A percentile compares a stretch with the other conserved stretches of the same genome.
phyloP scores from a whole-genome alignment of 2,113 vertebrate species.

The Scortum barcoo region DNA sequence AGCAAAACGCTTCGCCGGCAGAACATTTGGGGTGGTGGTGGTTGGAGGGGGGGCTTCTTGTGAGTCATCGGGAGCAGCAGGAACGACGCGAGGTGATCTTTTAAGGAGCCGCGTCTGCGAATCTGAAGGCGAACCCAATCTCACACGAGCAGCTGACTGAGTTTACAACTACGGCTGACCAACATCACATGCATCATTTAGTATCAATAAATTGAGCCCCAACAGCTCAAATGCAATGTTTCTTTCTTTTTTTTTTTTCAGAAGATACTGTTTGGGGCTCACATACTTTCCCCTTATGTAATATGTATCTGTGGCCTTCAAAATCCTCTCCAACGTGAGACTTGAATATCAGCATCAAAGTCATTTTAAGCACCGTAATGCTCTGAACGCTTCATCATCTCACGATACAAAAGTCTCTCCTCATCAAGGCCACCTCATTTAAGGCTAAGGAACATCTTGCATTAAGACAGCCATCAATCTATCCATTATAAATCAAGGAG shows the following conservation, averaged over 20 bases:
- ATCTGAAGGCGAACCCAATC: conserved; percentile 30
- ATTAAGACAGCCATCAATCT: conserved; percentile 82
- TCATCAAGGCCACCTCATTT: conserved; percentile 72
- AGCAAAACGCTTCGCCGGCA: conserved; percentile 49
- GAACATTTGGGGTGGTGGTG: conserved; percentile 23
- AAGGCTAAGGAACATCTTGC: conserved; percentile 59
- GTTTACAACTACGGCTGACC: conserved; percentile 37
- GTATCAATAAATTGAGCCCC: conserved; percentile 24
- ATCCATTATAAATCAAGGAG: conserved; percentile 81
- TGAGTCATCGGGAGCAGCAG: conserved; percentile 35
- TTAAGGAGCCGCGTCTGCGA: conserved; percentile 33
- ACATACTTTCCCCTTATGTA: background rate
- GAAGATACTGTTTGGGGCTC: background rate
- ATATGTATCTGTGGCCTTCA: background rate
- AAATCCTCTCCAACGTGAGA: background rate
- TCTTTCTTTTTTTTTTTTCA: background rate
- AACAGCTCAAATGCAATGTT: background rate
- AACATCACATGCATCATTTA: conserved; percentile 49
- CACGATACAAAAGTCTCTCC: conserved; percentile 41
- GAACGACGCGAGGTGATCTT: conserved; percentile 46
- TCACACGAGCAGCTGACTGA: conserved; percentile 41
- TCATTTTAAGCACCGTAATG: background rate
- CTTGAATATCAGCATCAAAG: conserved; percentile 25
- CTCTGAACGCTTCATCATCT: conserved; percentile 45
- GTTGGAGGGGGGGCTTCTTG: too few relatives aligned